These are phyloP conservation scores for Scaptomyza cyrtandrae DNA, from an alignment of 2,888 invertebrate species.

Conservation along the genomic window DNA sequence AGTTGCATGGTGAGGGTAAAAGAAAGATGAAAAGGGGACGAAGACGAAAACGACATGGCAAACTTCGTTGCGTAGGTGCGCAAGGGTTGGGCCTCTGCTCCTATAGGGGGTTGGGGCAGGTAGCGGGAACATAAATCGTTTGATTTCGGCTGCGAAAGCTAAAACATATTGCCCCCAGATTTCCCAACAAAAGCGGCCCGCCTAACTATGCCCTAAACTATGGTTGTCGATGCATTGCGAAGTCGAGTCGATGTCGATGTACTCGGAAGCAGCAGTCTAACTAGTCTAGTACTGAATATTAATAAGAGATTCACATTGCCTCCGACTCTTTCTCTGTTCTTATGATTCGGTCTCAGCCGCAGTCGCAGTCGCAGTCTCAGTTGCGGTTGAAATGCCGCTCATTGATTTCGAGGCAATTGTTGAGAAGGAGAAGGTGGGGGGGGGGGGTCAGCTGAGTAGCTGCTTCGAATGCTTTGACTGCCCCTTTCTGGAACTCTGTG, in stretches of 20 bases:
- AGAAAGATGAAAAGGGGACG: neutral
- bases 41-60: slow-evolving; percentile 34
- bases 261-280: slow-evolving; percentile 7
- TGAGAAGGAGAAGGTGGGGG: neutral
- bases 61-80: slow-evolving; percentile 48
- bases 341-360: neutral
- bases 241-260: neutral
- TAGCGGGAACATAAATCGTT: slow-evolving; percentile 33
- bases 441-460: slow-evolving; percentile 31
- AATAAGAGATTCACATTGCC: slow-evolving; percentile 12
- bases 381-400: slow-evolving; percentile 45
- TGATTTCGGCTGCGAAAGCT: slow-evolving; percentile 33
- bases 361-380: neutral
- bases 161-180: slow-evolving; percentile 15
- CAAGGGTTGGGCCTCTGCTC: slow-evolving; percentile 30
- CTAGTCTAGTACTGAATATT: slow-evolving; percentile 33
- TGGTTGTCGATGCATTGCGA: neutral
- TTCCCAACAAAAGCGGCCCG: neutral
- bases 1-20: neutral
- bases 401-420: slow-evolving; percentile 52
- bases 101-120: neutral
- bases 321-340: neutral
- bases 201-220: slow-evolving; percentile 48
- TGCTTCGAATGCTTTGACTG: slow-evolving; percentile 22
- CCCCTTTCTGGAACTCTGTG: neutral